These are phyloP conservation scores for Brachionus rubens DNA, from an alignment of 1,140 invertebrate species.

Conservation along the genomic window DNA sequence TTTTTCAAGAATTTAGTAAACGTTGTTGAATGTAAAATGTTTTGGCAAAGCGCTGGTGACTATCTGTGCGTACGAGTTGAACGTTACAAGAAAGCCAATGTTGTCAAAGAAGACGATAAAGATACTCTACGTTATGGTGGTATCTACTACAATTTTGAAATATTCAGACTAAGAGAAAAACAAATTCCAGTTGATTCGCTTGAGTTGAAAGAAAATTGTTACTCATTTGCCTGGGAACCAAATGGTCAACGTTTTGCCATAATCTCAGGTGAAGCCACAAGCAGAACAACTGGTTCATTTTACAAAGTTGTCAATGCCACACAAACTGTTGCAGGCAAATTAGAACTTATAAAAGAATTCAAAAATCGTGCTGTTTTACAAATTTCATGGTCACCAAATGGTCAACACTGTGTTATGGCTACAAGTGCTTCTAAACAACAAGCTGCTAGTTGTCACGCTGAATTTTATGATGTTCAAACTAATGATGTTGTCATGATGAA, in stretches of 20 bases:
- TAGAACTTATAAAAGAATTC: slow-evolving; percentile 50
- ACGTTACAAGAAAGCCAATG: slow-evolving; percentile 85
- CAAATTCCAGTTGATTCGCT: slow-evolving; percentile 95
- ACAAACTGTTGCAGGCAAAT: slow-evolving; percentile 65
- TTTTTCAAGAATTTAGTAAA: slow-evolving; percentile 90
- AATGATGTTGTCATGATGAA: slow-evolving; percentile 16
- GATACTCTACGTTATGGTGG: slow-evolving; percentile 67
- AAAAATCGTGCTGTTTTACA: slow-evolving; percentile 52
- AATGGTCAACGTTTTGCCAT: slow-evolving; percentile 90
- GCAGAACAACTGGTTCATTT: slow-evolving; percentile 79
- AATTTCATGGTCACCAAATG: slow-evolving; percentile 86
- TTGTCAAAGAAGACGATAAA: slow-evolving; percentile 70
- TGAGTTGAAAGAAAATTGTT: slow-evolving; percentile 69
- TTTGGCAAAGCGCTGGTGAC: slow-evolving; percentile 97
- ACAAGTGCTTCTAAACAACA: slow-evolving; percentile 52
- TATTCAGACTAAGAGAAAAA: slow-evolving; percentile 91
- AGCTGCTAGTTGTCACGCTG: slow-evolving; percentile 30
- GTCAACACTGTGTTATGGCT: slow-evolving; percentile 90
- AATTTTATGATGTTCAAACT: slow-evolving; percentile 29
- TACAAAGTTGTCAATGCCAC: slow-evolving; percentile 80
- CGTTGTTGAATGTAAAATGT: slow-evolving; percentile 94
- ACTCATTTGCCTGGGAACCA: slow-evolving; percentile 95
- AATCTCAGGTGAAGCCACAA: slow-evolving; percentile 83
- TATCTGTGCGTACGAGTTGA: slow-evolving; percentile 97
- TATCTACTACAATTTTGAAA: slow-evolving; percentile 97